These are phyloP conservation scores for Eclectus roratus DNA, from an alignment of 2,113 vertebrate species.

Conservation along the genomic window DNA sequence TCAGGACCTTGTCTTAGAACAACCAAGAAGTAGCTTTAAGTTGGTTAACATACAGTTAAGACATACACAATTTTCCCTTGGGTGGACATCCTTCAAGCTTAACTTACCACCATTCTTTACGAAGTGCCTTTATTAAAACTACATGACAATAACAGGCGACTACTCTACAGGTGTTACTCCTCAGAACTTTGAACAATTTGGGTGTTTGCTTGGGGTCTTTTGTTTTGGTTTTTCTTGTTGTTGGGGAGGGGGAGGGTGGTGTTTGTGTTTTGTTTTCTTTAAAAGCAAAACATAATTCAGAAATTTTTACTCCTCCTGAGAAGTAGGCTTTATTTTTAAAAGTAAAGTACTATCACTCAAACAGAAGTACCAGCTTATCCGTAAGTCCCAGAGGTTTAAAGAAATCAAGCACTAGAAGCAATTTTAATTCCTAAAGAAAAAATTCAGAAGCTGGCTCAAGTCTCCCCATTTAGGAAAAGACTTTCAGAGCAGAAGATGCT, in stretches of 20 bases:
- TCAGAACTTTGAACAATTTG: neutral
- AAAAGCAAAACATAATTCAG: neutral
- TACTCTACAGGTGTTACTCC: neutral
- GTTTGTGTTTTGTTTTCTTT: neutral
- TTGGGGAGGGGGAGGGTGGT: accelerated
- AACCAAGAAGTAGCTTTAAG: neutral
- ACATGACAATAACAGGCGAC: neutral
- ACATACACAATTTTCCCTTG: neutral
- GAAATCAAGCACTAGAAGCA: neutral
- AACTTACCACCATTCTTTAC: neutral
- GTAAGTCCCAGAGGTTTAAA: neutral
- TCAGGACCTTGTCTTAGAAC: neutral
- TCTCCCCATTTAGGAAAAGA: neutral
- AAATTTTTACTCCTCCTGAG: neutral
- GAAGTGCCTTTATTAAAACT: neutral
- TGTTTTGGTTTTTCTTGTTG: neutral
- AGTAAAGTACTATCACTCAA: neutral
- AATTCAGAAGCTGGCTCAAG: neutral
- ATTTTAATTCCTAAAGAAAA: neutral
- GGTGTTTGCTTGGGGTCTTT: neutral
- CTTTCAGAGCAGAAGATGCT: neutral
- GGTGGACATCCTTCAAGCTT: neutral
- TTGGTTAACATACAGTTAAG: neutral
- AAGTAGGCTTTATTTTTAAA: neutral
- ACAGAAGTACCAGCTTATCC: neutral